phyloP scores from a whole-genome alignment of 1,140 invertebrate genomes.

The Pogonomyrmex californicus region DNA sequence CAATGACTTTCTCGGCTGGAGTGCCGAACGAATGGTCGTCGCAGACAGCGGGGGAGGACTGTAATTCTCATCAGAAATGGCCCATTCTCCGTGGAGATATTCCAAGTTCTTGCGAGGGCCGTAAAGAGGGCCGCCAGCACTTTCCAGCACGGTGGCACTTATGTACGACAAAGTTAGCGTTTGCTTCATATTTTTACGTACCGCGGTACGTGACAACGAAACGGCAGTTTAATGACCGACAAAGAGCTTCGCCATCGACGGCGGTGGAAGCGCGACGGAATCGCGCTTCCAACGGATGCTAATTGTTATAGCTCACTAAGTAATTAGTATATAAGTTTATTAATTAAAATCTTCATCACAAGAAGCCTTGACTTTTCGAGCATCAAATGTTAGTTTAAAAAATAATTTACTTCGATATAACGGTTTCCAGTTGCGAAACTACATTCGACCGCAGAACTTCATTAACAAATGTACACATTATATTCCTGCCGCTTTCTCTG shows the following conservation, averaged over 20 bases:
- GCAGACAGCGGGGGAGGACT: constrained; percentile 40
- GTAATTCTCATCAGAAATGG: constrained; percentile 73
- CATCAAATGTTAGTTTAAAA: constrained; percentile 5
- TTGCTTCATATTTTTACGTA: constrained; percentile 60
- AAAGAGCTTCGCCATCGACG: background rate
- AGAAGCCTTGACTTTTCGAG: background rate
- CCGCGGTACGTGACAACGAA: constrained; percentile 38
- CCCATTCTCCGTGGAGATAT: constrained; percentile 66
- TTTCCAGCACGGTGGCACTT: constrained; percentile 55
- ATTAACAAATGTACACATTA: constrained; percentile 9
- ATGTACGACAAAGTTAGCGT: constrained; percentile 65
- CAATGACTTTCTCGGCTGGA: constrained; percentile 64
- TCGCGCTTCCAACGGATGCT: background rate
- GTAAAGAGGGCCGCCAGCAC: constrained; percentile 59
- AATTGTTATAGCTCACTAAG: constrained; percentile 20
- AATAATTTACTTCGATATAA: background rate
- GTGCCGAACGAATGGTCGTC: constrained; percentile 59
- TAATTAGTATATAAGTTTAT: background rate
- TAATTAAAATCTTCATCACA: constrained; percentile 1
- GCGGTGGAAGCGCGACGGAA: background rate
- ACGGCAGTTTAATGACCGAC: background rate
- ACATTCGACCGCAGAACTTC: background rate
- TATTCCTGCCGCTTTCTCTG: background rate
- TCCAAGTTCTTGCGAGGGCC: constrained; percentile 66
- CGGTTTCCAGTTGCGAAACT: background rate